These are phyloP conservation scores for Naso thynnoides DNA, from an alignment of 2,797 vertebrate species.

Conservation along the genomic window DNA sequence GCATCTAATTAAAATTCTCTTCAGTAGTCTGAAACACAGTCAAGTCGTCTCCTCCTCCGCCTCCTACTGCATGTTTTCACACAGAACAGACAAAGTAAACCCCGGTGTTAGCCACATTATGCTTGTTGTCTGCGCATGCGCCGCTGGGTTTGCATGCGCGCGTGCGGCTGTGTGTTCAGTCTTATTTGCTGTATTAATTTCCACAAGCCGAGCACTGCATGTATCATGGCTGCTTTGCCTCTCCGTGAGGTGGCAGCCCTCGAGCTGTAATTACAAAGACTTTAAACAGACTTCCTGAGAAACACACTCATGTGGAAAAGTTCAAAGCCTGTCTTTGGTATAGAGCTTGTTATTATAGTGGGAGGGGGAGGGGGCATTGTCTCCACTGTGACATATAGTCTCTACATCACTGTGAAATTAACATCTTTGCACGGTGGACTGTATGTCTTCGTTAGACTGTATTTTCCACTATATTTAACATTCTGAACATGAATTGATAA, in stretches of 20 bases:
- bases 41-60: constrained; percentile 18
- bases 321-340: constrained; percentile 69
- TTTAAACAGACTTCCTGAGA: constrained; percentile 77
- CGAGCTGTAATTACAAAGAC: constrained; percentile 80
- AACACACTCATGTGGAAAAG: constrained; percentile 70
- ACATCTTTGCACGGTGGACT: not conserved
- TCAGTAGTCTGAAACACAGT: constrained; percentile 57
- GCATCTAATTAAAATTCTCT: constrained; percentile 79
- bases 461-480: not conserved
- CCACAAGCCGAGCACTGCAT: constrained; percentile 59
- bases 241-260: constrained; percentile 69
- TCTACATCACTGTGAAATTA: not conserved
- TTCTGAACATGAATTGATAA: not conserved
- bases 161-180: constrained; percentile 15
- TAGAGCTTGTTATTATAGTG: constrained; percentile 40
- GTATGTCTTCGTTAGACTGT: not conserved
- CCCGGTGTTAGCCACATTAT: constrained; percentile 30
- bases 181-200: constrained; percentile 78
- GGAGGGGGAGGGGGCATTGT: constrained; percentile 1
- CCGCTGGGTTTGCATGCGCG: not conserved
- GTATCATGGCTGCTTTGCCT: constrained; percentile 64
- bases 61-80: constrained; percentile 33
- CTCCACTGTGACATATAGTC: not conserved
- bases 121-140: constrained; percentile 24
- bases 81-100: constrained; percentile 51